Evolutionary conservation across 2,888 invertebrate species (phyloP).

Genomic region (Trichogramma evanescens): DNA sequence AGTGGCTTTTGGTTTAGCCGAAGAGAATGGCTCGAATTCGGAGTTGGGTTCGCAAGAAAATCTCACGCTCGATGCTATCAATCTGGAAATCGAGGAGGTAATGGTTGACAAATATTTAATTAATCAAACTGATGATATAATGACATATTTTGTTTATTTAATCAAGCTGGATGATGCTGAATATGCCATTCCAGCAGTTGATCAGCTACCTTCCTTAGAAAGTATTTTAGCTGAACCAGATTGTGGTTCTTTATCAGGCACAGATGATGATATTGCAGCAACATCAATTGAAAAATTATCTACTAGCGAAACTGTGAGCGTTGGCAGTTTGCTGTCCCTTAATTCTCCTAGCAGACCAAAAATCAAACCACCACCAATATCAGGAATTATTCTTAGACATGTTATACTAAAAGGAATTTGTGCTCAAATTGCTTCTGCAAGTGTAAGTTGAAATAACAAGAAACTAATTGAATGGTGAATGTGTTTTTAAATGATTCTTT

Average conservation of each 20-base stretch:
- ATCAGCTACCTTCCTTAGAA: conserved; percentile 69
- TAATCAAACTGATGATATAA: neutral
- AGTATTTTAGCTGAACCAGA: conserved; percentile 73
- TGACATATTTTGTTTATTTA: no score
- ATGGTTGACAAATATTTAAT: neutral
- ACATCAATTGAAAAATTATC: conserved; percentile 36
- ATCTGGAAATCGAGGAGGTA: conserved; percentile 67
- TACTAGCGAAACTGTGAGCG: conserved; percentile 51
- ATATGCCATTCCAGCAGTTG: conserved; percentile 72
- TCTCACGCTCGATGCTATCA: conserved; percentile 52
- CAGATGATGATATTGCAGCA: conserved; percentile 43
- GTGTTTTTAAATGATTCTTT: conserved; percentile 28
- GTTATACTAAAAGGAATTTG: conserved; percentile 82
- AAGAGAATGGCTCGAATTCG: conserved; percentile 50
- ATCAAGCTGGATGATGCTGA: conserved; percentile 71
- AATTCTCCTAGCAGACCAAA: conserved; percentile 42
- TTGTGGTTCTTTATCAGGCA: conserved; percentile 57
- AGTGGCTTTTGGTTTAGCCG: conserved; percentile 31
- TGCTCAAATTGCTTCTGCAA: conserved; percentile 78
- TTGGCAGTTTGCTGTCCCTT: conserved; percentile 51
- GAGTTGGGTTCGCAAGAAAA: conserved; percentile 65
- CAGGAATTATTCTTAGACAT: conserved; percentile 66
- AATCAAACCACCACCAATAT: conserved; percentile 44
- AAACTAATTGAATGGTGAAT: neutral
- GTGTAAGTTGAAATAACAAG: conserved; percentile 53